phyloP scores from a whole-genome alignment of 1,140 invertebrate genomes.

The Nasonia longicornis region DNA sequence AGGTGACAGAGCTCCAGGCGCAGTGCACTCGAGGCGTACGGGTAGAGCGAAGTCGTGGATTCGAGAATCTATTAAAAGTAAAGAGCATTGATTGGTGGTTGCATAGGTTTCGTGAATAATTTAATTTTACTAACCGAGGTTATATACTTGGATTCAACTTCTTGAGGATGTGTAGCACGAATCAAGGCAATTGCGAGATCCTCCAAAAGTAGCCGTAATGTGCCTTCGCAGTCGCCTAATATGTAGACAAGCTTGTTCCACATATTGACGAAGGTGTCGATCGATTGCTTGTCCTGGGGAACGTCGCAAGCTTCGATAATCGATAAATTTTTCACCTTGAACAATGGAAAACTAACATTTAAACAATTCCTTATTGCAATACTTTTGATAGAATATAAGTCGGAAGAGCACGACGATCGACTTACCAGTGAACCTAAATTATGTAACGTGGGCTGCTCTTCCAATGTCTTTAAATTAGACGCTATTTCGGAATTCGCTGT shows the following conservation, averaged over 20 bases:
- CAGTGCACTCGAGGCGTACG: conserved; percentile 42
- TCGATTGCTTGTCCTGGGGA: conserved; percentile 46
- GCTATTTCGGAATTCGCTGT: conserved; percentile 34
- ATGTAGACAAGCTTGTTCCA: conserved; percentile 56
- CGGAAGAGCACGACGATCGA: not conserved
- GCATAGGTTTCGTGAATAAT: not conserved
- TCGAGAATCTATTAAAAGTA: conserved; percentile 54
- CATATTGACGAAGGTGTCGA: conserved; percentile 51
- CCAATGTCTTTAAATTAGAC: conserved; percentile 36
- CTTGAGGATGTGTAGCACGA: conserved; percentile 43
- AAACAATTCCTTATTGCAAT: not conserved
- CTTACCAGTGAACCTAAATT: conserved; percentile 27
- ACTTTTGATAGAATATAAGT: not conserved
- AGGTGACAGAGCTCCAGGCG: conserved; percentile 55
- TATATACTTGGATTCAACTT: conserved; percentile 43
- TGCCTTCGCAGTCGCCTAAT: conserved; percentile 54
- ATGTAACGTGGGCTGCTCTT: conserved; percentile 22
- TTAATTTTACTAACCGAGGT: conserved; percentile 42
- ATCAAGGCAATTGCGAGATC: conserved; percentile 51
- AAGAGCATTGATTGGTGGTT: not conserved
- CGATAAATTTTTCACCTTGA: conserved; percentile 44
- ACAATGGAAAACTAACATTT: not conserved
- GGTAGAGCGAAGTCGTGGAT: conserved; percentile 47
- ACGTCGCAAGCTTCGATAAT: conserved; percentile 44
- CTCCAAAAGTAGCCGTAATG: conserved; percentile 50